Percentiles rank a stretch among this genome's conserved stretches.
phyloP scores from a whole-genome alignment of 2,113 vertebrate species.

The Peromyscus leucopus region DNA sequence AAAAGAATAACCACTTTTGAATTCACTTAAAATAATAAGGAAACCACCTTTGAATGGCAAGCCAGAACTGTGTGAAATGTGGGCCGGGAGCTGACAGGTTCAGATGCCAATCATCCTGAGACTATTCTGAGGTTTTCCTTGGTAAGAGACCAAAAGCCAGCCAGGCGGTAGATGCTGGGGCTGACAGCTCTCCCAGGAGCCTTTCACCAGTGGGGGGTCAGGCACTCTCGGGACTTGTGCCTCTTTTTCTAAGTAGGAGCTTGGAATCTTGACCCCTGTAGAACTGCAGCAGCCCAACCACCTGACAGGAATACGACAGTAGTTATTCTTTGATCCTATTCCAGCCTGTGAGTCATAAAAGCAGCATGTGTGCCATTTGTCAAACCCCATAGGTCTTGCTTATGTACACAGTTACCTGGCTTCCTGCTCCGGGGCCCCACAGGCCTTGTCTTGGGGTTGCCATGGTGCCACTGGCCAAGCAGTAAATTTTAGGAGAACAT shows the following conservation, averaged over 20 bases:
- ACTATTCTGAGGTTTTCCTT: constrained; percentile 52
- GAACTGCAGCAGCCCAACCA: background rate
- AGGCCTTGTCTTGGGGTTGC: background rate
- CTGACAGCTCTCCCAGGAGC: constrained; percentile 6
- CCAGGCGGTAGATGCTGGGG: background rate
- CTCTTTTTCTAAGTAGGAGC: constrained; percentile 28
- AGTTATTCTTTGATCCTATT: background rate
- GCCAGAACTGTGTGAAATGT: background rate
- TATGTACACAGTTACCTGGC: background rate
- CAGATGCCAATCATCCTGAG: constrained; percentile 13
- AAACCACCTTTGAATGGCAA: background rate
- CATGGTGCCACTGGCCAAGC: background rate
- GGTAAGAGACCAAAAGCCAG: constrained; percentile 25
- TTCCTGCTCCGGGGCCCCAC: background rate
- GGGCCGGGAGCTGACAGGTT: constrained; percentile 3
- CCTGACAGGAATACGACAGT: background rate
- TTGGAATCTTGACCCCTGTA: background rate
- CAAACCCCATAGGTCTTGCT: background rate
- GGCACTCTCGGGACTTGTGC: background rate
- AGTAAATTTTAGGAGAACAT: background rate
- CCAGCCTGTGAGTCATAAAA: background rate
- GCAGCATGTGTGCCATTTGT: background rate
- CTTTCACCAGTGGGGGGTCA: background rate
- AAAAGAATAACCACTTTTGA: constrained; percentile 52
- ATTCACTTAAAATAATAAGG: constrained; percentile 25